phyloP scores from a whole-genome alignment of 2,797 vertebrate genomes.

The Nyctalus aviator region DNA sequence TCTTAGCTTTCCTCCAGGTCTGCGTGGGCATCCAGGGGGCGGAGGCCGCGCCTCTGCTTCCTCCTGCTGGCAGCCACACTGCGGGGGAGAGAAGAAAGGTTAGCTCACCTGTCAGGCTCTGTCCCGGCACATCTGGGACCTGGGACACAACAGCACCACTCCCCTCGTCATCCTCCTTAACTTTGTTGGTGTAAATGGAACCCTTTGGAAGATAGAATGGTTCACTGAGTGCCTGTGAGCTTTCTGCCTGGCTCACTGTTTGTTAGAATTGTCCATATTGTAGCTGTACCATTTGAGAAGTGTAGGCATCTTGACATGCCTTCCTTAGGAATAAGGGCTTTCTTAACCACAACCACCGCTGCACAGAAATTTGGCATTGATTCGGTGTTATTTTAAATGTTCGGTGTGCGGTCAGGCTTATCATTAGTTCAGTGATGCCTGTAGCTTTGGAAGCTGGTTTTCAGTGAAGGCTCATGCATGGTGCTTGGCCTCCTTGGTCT shows the following conservation, averaged over 20 bases:
- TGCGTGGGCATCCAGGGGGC: constrained; percentile 93
- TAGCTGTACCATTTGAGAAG: neutral
- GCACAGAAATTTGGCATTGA: neutral
- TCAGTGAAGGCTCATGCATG: neutral
- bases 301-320: neutral
- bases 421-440: neutral
- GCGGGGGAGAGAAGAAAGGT: constrained; percentile 80
- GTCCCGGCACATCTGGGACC: constrained; percentile 95
- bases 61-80: constrained; percentile 90
- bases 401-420: neutral
- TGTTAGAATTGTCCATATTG: neutral
- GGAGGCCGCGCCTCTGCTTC: constrained; percentile 91
- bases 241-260: neutral
- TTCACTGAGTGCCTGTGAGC: neutral
- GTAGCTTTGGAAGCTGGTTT: neutral
- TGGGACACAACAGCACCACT: constrained; percentile 96
- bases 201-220: neutral
- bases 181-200: neutral
- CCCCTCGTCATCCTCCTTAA: no score
- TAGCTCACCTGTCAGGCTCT: constrained; percentile 94
- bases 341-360: neutral
- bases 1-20: constrained; percentile 96
- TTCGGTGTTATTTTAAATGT: neutral
- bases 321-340: constrained; percentile 23
- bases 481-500: neutral